These are phyloP conservation scores for Ostrea denselamellosa DNA, from an alignment of 1,140 invertebrate genomes.

Conservation along the genomic window DNA sequence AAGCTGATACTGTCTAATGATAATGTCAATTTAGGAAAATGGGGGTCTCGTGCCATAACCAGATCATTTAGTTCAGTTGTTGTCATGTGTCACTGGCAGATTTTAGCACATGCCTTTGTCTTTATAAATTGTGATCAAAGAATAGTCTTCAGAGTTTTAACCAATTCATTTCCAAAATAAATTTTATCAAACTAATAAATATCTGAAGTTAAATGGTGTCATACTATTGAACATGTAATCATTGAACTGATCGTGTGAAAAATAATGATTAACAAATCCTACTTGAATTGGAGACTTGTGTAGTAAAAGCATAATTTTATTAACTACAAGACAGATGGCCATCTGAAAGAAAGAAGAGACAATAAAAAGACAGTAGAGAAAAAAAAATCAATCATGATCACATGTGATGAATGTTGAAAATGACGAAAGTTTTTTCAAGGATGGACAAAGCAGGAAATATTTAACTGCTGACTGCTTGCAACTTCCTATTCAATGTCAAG, in stretches of 20 bases:
- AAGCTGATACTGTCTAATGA: constrained; percentile 2
- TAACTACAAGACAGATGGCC: neutral
- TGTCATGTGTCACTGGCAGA: constrained; percentile 19
- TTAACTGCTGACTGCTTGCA: constrained; percentile 1
- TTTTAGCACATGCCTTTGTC: constrained; percentile 13
- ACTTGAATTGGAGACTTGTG: no score
- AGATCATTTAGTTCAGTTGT: constrained; percentile 3
- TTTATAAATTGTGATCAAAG: neutral
- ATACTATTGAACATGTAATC: neutral
- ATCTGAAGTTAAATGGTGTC: constrained; percentile 32
- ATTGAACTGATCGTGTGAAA: neutral
- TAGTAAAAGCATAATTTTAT: neutral
- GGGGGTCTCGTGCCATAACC: neutral
- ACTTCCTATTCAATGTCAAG: constrained; percentile 31
- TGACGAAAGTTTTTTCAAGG: neutral
- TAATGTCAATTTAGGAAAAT: constrained; percentile 16
- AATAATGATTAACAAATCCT: neutral
- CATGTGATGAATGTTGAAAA: neutral
- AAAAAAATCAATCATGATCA: constrained; percentile 1
- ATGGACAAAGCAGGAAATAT: constrained; percentile 37
- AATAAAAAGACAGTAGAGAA: neutral
- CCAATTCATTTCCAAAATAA: constrained; percentile 11
- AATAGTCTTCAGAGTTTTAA: neutral
- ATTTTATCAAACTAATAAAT: constrained; percentile 7
- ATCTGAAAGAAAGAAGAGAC: neutral